A percentile compares a stretch with the other conserved stretches of the same genome.
phyloP scores from a whole-genome alignment of 2,113 vertebrate species.

The Cyphomyrus plagiostoma region DNA sequence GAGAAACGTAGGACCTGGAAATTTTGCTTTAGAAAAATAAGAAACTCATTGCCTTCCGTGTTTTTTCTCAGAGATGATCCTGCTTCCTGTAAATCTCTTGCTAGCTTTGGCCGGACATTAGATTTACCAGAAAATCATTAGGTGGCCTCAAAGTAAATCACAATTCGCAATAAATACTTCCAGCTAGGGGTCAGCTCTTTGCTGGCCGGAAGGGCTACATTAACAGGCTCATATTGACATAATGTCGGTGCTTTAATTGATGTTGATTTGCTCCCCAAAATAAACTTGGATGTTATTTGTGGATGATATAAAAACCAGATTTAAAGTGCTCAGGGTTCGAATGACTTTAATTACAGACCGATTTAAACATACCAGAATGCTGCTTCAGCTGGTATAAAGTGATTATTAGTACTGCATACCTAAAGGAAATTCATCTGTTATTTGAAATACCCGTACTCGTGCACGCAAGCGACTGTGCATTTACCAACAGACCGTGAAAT shows the following conservation, averaged over 20 bases:
- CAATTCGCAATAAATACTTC: constrained; percentile 8
- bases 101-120: background rate
- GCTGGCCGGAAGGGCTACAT: background rate
- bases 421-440: background rate
- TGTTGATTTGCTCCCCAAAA: constrained; percentile 1
- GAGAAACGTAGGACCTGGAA: background rate
- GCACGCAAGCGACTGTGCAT: background rate
- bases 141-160: constrained; percentile 3
- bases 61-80: background rate
- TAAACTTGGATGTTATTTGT: constrained; percentile 1
- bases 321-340: background rate
- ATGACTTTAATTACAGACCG: background rate
- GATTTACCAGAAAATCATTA: constrained; percentile 10
- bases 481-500: constrained; percentile 1
- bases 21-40: background rate
- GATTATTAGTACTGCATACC: background rate
- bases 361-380: background rate
- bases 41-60: too few species aligned
- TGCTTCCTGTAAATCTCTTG: background rate
- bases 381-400: background rate
- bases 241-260: background rate
- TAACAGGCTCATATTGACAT: background rate
- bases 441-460: background rate
- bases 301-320: background rate
- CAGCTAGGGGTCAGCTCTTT: background rate